Base-by-base conservation (phyloP, 2,797 vertebrate genomes). In the Semaprochilodus insignis region DNA sequence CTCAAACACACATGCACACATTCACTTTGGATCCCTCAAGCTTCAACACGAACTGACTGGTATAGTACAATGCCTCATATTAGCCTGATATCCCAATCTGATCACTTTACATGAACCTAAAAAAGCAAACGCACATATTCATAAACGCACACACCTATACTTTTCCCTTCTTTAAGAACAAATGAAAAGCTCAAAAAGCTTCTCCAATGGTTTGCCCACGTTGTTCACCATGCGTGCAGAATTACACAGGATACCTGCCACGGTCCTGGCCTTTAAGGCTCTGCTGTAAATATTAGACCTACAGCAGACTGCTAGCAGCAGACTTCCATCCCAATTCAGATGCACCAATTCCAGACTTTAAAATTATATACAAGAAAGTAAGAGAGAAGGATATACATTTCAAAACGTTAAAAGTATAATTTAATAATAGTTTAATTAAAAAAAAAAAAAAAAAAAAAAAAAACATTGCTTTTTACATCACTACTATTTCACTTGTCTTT, bases 361-460 rank as follows among this genome's bases (percentile, higher is more conserved):
- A 67, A 89, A 77, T 60, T 81, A 87, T 81, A 84, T 83, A 84
- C 66, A 78, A 52, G 40, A 74, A 85, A 54, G 25, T 27, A 67
- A 78, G 77, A 84, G 40, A 73, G 14, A 10, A 77, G 52, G 21
- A 71, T 69, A 79, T 74, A 60, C 40, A 73, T 72, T 40, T 40
- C 14, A 76, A 69, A 16, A 16, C 2, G 67, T 67, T 57, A 57
- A 60, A 80, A 78, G 78, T 27, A 84, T 44, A 82, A 78, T 82
- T 81, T 77, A 83, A 90, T 77, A 81, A 87, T 77, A 81, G 52
- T 75, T 78, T 74, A 78, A 87, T 2, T 2, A 87, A 83, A 57
- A 72, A 84, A 15, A 13, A 48, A 25, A 51, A 74, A 78, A 87
- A 2, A 44, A 87, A 83, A 62, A 69, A 84, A 15, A 13, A 48